Conservation (phyloP, 2,797 vertebrate genomes). For the Eulemur rubriventer region DNA sequence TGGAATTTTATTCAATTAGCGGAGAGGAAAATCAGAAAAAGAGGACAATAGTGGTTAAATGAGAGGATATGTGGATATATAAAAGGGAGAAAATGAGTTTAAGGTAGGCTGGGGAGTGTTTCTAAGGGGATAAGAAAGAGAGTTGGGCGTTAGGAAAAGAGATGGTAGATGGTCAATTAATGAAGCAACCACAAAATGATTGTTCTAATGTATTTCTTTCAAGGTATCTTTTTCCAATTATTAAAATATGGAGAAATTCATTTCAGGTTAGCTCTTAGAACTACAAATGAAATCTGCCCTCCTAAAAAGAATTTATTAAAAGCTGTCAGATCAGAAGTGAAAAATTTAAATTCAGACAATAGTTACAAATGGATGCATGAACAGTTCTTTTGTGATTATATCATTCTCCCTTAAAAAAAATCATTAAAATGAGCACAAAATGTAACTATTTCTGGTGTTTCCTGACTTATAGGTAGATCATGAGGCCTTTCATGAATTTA, state of each 20-base stretch:
- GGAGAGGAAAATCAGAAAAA: not conserved
- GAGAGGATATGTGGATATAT: not conserved
- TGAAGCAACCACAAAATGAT: not conserved
- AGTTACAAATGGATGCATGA: constrained; percentile 57
- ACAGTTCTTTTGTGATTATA: constrained; percentile 70
- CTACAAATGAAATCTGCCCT: constrained; percentile 67
- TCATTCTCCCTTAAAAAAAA: constrained; percentile 69
- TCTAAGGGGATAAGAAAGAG: not conserved
- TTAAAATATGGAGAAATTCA: constrained; percentile 12
- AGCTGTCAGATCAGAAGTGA: constrained; percentile 68
- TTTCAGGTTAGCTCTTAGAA: constrained; percentile 37
- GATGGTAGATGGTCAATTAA: not conserved
- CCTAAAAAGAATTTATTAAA: constrained; percentile 67
- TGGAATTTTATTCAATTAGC: not conserved
- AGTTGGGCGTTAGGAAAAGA: not conserved
- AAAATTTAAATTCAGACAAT: constrained; percentile 70
- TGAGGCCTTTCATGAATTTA: constrained; percentile 43
- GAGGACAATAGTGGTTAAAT: not conserved
- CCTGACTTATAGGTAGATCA: constrained; percentile 63
- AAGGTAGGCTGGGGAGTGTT: not conserved
- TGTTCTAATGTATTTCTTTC: not conserved
- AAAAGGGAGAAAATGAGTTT: not conserved
- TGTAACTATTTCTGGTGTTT: constrained; percentile 64
- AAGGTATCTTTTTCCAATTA: not conserved
- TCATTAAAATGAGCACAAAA: constrained; percentile 49